These are phyloP conservation scores for Rhinatrema bivittatum DNA, from an alignment of 2,797 vertebrate genomes.

Conservation along the genomic window DNA sequence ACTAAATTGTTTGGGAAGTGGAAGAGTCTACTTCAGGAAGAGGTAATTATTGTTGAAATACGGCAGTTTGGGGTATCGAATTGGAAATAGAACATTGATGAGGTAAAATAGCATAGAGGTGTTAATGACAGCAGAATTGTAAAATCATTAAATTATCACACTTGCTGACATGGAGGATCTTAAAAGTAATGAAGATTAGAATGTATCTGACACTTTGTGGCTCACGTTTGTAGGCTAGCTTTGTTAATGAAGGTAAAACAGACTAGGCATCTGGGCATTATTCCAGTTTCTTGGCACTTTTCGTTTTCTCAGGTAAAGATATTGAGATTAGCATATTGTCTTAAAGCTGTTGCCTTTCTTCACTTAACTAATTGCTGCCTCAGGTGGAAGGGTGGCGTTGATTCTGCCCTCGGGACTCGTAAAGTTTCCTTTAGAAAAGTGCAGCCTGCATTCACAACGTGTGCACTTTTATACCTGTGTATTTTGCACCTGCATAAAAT, in stretches of 20 bases:
- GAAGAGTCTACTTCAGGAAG: too few relatives aligned
- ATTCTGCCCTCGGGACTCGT: rapidly evolving
- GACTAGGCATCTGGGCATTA: conserved; percentile 42
- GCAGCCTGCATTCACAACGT: too few relatives aligned
- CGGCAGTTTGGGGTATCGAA: too few relatives aligned
- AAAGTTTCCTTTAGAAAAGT: neutral
- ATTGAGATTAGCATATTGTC: conserved; percentile 46
- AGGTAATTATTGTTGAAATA: too few relatives aligned
- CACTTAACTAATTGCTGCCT: conserved; percentile 41
- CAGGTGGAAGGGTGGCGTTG: conserved; percentile 14
- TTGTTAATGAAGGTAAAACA: conserved; percentile 42
- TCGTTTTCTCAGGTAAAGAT: conserved; percentile 45
- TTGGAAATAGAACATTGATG: too few relatives aligned
- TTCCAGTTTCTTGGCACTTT: conserved; percentile 42
- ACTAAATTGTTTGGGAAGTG: too few relatives aligned
- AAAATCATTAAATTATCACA: too few relatives aligned
- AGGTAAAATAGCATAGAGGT: too few relatives aligned
- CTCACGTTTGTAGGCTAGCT: conserved; percentile 38
- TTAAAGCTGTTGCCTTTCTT: conserved; percentile 42
- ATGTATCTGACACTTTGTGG: conserved; percentile 24
- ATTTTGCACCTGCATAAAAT: too few relatives aligned
- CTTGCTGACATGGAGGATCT: too few relatives aligned
- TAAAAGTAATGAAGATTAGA: conserved; percentile 15
- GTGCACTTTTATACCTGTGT: too few relatives aligned
- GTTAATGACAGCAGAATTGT: too few relatives aligned